Conservation (phyloP, 2,888 invertebrate species). For the Poecilobothrus nobilitatus region DNA sequence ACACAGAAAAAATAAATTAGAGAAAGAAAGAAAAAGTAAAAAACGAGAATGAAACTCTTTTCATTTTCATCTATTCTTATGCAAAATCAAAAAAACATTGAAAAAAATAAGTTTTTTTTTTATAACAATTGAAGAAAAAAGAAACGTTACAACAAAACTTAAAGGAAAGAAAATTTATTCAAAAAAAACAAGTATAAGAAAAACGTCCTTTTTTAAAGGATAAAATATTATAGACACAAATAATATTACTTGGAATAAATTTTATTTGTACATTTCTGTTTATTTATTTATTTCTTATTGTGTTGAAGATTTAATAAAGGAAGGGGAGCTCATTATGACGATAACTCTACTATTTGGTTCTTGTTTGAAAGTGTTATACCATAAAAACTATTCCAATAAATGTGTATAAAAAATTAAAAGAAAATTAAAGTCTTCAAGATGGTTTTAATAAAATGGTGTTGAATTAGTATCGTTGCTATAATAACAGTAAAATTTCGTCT, state of each 20-base stretch:
- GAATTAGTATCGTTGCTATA: too few species aligned
- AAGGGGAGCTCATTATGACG: not conserved
- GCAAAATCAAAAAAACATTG: not conserved
- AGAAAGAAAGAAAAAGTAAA: too few species aligned
- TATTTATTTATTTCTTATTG: not conserved
- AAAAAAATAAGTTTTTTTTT: not conserved
- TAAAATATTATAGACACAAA: not conserved
- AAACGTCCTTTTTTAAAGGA: not conserved
- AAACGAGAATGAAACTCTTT: too few species aligned
- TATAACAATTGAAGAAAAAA: not conserved
- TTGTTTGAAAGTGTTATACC: not conserved
- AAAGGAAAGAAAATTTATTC: not conserved
- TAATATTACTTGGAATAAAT: not conserved
- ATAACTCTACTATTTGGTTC: not conserved
- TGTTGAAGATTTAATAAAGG: not conserved
- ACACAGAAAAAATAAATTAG: too few species aligned
- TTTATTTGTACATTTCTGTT: not conserved
- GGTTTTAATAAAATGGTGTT: too few species aligned
- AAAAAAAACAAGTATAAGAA: not conserved
- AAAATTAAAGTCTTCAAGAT: too few species aligned
- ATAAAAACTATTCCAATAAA: not conserved
- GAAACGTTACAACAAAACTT: not conserved
- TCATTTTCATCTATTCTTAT: not conserved
- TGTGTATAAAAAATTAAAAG: too few species aligned
- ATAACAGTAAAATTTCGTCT: too few species aligned